Base-by-base conservation (phyloP, 2,797 vertebrate species). In the Mionectes olivaceus region DNA sequence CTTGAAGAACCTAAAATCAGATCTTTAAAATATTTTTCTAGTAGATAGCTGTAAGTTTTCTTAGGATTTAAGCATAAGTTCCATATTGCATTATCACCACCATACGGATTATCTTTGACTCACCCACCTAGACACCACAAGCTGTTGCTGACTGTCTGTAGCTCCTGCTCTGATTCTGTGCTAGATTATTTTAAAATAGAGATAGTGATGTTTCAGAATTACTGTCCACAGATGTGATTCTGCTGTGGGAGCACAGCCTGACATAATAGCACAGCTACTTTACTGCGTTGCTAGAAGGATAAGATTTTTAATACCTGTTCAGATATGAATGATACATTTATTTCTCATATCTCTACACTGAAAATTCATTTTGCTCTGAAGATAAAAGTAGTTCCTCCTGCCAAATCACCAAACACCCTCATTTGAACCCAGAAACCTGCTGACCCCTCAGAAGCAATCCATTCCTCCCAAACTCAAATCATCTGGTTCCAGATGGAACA, bases 81-180 rank as follows among this genome's bases (percentile, higher is more conserved):
- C 93, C 83, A 75, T 67, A 81, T 43, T 93, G 57, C 87, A 86
- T 94, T 94, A 93, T 94, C 76, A 49, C 41, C 83, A 70, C 91
- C 83, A 79, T 92, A 91, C 87, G 88, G 85, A 68, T 93, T 95
- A 92, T 95, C 68, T 94, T 89, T 94, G 80, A 85, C 47, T 92
- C 92, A 89, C 71, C 83, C 89, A 87, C 43, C 61, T 77, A 90
- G 90, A 90, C 68, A 81, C 60, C 74, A 92, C 80, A 89, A 91
- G 89, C 88, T 83, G 82, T 59, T 79, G 85, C 59, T 93, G 89
- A 91, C 89, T 37, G 18, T 90, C 76, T 82, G 43, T 65, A 83
- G 73, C 82, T 95, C 82, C 87, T 52, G 73, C 73, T 81, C 73
- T 88, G 94, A 92, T 94, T 68, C 71, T 22, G 2, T 55, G 82